Percentiles rank a stretch among this genome's conserved stretches.
phyloP scores from a whole-genome alignment of 2,888 invertebrate species.

The Priocnemis perturbator region DNA sequence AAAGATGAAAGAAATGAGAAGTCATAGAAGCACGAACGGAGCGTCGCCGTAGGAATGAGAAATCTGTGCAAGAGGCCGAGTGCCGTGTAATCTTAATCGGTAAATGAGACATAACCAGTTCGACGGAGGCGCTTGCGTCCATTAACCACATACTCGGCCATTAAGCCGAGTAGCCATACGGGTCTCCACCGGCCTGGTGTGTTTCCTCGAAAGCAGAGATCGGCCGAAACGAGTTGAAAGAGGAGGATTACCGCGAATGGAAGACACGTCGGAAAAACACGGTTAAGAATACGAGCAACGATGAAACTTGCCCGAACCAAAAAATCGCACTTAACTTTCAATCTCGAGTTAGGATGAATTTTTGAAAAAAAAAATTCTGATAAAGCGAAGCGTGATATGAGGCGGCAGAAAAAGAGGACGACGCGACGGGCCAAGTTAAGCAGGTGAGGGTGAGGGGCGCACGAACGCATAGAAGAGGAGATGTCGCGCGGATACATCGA shows the following conservation, averaged over 20 bases:
- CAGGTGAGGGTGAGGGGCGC: neutral
- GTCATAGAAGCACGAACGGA: neutral
- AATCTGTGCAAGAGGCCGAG: constrained; percentile 34
- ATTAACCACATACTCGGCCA: constrained; percentile 53
- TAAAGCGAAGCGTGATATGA: too few species aligned
- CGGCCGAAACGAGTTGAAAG: constrained; percentile 44
- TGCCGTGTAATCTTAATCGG: constrained; percentile 54
- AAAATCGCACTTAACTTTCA: too few species aligned
- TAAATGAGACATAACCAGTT: constrained; percentile 56
- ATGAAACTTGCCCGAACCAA: neutral
- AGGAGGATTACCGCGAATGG: too few species aligned
- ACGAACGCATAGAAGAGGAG: neutral
- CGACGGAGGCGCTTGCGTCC: constrained; percentile 51
- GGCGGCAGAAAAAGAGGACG: too few species aligned
- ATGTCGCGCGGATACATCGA: constrained; percentile 7
- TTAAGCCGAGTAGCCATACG: constrained; percentile 47
- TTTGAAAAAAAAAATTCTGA: too few species aligned
- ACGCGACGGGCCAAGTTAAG: neutral
- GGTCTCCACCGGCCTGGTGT: constrained; percentile 43
- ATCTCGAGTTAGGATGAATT: too few species aligned
- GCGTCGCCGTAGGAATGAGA: constrained; percentile 5
- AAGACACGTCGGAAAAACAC: constrained; percentile 28
- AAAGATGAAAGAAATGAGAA: neutral
- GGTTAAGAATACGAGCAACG: neutral
- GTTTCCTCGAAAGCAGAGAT: constrained; percentile 42